Evolutionary conservation across 2,797 vertebrate species (phyloP).

Genomic region (Acanthopagrus latus): DNA sequence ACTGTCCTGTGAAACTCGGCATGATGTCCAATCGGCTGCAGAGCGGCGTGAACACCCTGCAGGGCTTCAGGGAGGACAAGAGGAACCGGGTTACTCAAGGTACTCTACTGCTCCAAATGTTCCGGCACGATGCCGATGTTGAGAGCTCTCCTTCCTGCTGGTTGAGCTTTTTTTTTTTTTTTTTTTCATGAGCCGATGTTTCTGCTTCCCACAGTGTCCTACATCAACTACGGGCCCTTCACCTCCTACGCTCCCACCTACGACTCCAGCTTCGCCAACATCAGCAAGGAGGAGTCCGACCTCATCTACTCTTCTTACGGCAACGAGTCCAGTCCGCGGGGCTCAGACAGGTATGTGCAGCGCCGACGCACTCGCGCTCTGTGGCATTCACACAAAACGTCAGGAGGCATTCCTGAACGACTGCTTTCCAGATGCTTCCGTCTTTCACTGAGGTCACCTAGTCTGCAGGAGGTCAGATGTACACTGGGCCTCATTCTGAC

Average conservation of each 20-base stretch:
- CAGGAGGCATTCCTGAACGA: conserved; percentile 60
- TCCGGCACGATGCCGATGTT: not conserved
- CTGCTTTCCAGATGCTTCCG: conserved; percentile 62
- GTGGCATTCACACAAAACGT: conserved; percentile 25
- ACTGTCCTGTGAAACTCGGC: conserved; percentile 92
- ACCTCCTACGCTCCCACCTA: conserved; percentile 95
- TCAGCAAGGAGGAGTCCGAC: conserved; percentile 97
- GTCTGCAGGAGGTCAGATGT: conserved; percentile 28
- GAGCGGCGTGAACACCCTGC: conserved; percentile 93
- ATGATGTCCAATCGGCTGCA: conserved; percentile 95
- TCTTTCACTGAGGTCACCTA: conserved; percentile 10
- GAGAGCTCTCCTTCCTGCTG: not conserved
- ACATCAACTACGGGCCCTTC: conserved; percentile 96
- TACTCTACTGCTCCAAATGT: conserved; percentile 49
- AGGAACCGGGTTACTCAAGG: conserved; percentile 96
- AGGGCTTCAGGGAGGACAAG: conserved; percentile 98
- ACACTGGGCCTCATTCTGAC: not conserved
- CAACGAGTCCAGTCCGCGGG: conserved; percentile 90
- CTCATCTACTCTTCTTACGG: conserved; percentile 93
- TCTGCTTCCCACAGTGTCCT: conserved; percentile 86
- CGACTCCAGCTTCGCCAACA: conserved; percentile 96
- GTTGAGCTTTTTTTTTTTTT: too few relatives aligned
- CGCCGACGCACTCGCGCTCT: not conserved
- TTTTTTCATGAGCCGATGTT: not conserved
- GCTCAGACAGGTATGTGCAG: conserved; percentile 89